Conservation (phyloP, 2,797 vertebrate genomes). For the Lithobates pipiens region DNA sequence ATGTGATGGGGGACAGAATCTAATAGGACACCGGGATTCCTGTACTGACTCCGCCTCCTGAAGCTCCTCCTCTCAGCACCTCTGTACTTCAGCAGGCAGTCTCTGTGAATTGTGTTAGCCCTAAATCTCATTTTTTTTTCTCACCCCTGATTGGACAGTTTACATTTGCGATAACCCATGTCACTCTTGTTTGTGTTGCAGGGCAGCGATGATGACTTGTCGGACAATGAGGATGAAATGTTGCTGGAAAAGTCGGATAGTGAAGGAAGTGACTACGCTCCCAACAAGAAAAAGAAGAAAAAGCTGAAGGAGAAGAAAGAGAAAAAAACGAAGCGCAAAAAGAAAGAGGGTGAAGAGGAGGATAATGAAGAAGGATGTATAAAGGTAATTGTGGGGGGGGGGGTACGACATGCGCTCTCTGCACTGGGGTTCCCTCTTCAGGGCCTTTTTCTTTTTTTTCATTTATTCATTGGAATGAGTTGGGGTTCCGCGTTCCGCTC, state of each 20-base stretch:
- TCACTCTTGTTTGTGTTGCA: slow-evolving; percentile 46
- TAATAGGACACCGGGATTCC: no score
- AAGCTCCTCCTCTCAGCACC: no score
- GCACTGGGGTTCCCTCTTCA: no score
- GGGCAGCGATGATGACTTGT: slow-evolving; percentile 85
- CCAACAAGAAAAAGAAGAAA: slow-evolving; percentile 96
- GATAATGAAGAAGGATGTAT: slow-evolving; percentile 80
- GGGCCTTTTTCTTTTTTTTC: no score
- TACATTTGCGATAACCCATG: no score
- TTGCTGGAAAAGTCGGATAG: slow-evolving; percentile 86
- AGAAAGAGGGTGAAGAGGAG: slow-evolving; percentile 88
- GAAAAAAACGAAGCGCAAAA: slow-evolving; percentile 89
- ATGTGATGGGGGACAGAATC: no score
- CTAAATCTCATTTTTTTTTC: no score
- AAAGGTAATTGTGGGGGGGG: slow-evolving; percentile 68
- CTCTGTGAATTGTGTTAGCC: no score
- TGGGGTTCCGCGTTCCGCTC: neutral
- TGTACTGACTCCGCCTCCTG: no score
- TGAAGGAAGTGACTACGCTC: slow-evolving; percentile 89
- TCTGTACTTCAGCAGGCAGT: no score
- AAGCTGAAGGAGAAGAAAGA: slow-evolving; percentile 95
- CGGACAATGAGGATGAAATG: slow-evolving; percentile 85
- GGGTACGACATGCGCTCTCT: no score
- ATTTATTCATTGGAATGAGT: neutral
- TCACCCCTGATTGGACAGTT: no score